A percentile compares a stretch with the other conserved stretches of the same genome.
Evolutionary conservation across 2,888 invertebrate genomes (phyloP).

Genomic region (Cistogaster globosa): DNA sequence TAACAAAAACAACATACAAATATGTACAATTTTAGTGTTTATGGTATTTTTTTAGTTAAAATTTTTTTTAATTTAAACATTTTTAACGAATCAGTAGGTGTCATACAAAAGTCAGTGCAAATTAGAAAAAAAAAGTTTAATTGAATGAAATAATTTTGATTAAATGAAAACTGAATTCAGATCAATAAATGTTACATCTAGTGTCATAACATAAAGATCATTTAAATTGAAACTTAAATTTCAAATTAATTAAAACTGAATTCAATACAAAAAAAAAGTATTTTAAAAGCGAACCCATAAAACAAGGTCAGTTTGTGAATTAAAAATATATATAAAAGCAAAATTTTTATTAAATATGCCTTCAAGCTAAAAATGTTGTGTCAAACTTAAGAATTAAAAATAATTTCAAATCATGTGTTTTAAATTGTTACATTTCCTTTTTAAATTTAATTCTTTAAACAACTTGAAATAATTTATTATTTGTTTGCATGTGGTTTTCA

Average conservation of each 20-base stretch:
- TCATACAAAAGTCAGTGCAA: conserved; percentile 51
- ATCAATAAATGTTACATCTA: no score
- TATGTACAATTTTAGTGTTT: conserved; percentile 2
- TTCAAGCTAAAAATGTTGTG: conserved; percentile 17
- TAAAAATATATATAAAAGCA: not conserved
- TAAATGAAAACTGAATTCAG: conserved; percentile 39
- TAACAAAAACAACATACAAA: conserved; percentile 5
- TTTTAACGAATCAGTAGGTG: conserved; percentile 56
- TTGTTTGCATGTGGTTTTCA: not conserved
- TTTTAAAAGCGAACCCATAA: conserved; percentile 3
- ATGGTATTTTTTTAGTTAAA: not conserved
- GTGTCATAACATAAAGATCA: no score
- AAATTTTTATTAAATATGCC: conserved; percentile 4
- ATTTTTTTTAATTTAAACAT: conserved; percentile 46
- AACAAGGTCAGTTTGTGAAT: conserved; percentile 44
- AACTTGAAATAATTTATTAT: conserved; percentile 22
- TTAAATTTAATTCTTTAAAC: not conserved
- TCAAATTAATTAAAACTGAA: conserved; percentile 18
- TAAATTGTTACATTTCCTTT: not conserved
- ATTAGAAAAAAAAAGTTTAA: conserved; percentile 29
- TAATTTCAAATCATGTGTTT: conserved; percentile 18
- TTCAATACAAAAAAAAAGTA: conserved; percentile 7
- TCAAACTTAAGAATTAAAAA: conserved; percentile 31
- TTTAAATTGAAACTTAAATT: not conserved
- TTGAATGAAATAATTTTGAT: conserved; percentile 37